Evolutionary conservation across 1,140 invertebrate species (phyloP), one percentile per base, ranked within the genome.

Genomic region (Penaeus chinensis): DNA sequence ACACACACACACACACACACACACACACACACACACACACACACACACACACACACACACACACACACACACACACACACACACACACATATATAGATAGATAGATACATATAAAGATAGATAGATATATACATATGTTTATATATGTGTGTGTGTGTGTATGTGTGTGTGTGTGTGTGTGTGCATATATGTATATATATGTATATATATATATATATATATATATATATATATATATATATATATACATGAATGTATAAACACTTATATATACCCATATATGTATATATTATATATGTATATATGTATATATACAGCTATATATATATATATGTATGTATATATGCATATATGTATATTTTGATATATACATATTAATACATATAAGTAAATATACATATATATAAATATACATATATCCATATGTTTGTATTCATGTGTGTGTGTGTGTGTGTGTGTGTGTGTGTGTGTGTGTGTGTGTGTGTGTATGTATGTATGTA

Each of bases 361-460:
- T 37, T 3, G 2, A 37, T 37, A 37, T 37, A 37, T 5, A 37
- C 5, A 37, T 5, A 37, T 37, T 37, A 37, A 37, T 37, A 5
- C 5, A 37, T 37, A 37, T 37, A 37, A 5, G 5, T 37, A 37
- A 5, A 37, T 37, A 37, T 2, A 37, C 5, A 37, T 13, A 37
- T 37, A 22, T 13, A 13, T 77, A 20, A 7, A 54, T 32, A 54
- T 27, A 10, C 11, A 13, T 61, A 32, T 82, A 13, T 65, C 18
- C 65, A 24, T 82, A 32, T 82, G 61, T 65, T 3, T 66, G 61
- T 82, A 32, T 66, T 7, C 65, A 32, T 82, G 54, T 65, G 19
- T 66, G 20, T 82, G 37, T 65, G 22, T 82, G 37, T 47, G 32
- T 18, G 37, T 69, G 22, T 66, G 37, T 19, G 22, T 37, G 16